phyloP scores from a whole-genome alignment of 2,113 vertebrate species.

The Melanocharis versteri region DNA sequence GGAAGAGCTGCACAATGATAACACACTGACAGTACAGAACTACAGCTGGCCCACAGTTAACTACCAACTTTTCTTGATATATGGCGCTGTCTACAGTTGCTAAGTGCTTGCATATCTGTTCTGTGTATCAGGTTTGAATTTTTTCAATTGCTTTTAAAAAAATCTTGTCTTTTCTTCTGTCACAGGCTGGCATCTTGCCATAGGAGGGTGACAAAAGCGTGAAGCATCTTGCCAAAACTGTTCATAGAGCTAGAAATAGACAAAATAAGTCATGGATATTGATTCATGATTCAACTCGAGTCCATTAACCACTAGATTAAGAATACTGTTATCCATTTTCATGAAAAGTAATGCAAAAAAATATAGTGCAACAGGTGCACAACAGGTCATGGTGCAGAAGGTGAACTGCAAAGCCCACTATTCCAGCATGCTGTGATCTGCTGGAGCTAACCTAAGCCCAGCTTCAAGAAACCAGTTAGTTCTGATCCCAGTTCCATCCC shows the following conservation, averaged over 20 bases:
- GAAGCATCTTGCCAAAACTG: not conserved
- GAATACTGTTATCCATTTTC: not conserved
- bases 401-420: not conserved
- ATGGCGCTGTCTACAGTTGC: not conserved
- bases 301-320: not conserved
- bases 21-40: not conserved
- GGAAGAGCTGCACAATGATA: not conserved
- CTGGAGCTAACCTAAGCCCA: not conserved
- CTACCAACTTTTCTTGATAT: not conserved
- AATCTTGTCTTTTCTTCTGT: not conserved
- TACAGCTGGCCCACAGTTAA: not conserved
- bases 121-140: not conserved
- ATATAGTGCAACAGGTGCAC: not conserved
- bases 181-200: not conserved
- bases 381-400: not conserved
- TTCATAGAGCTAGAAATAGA: not conserved
- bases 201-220: not conserved
- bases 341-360: not conserved
- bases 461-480: not conserved
- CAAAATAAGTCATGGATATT: not conserved
- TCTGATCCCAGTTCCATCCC: not conserved
- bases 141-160: not conserved
- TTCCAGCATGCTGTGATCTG: rapidly evolving
- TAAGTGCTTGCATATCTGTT: not conserved
- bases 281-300: not conserved